Evolutionary conservation across 2,113 vertebrate genomes (phyloP).

Genomic region (Rallus limicola): DNA sequence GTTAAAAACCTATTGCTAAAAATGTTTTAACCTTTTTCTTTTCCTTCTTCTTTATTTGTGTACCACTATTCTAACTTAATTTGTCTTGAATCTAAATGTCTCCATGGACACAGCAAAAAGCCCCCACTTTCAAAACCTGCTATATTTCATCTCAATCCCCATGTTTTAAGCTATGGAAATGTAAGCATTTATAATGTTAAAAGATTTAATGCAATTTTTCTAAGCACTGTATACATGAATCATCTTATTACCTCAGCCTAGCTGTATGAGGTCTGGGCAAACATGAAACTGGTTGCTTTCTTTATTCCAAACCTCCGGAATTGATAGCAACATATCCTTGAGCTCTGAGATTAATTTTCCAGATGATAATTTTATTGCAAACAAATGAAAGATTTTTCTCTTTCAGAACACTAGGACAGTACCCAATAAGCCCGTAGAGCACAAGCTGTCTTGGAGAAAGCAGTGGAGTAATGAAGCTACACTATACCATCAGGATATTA

Average conservation of each 20-base stretch:
- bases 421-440: neutral
- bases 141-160: neutral
- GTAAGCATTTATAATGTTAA: neutral
- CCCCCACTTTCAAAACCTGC: neutral
- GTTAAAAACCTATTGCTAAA: neutral
- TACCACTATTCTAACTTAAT: neutral
- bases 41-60: neutral
- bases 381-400: neutral
- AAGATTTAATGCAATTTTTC: conserved; percentile 20
- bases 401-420: neutral
- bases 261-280: neutral
- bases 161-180: neutral
- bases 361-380: neutral
- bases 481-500: neutral
- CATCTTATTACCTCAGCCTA: conserved; percentile 15
- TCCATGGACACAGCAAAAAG: neutral
- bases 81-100: neutral
- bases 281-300: neutral
- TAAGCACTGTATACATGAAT: neutral
- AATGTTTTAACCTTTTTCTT: neutral
- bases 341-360: neutral
- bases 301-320: neutral
- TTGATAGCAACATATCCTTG: neutral
- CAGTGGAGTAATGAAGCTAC: neutral
- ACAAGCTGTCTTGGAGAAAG: neutral